phyloP scores from a whole-genome alignment of 2,113 vertebrate species.

The Xerus inauris region DNA sequence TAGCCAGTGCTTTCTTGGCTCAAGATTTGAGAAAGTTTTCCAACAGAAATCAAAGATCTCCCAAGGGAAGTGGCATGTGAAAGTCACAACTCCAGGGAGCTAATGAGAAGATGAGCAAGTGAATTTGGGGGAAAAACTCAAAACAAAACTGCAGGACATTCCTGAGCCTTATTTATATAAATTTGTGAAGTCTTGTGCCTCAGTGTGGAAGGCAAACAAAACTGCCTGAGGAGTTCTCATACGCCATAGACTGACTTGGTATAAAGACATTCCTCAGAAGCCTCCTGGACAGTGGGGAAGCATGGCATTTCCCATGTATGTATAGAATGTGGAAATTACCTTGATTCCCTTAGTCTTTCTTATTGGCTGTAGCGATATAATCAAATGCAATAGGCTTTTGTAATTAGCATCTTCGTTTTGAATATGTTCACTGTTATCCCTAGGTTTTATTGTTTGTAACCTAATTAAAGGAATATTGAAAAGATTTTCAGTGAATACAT shows the following conservation, averaged over 20 bases:
- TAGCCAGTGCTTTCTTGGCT: constrained; percentile 1
- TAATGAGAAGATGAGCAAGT: not conserved
- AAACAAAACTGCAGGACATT: not conserved
- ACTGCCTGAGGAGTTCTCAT: not conserved
- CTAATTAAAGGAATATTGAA: constrained; percentile 46
- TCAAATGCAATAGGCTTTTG: constrained; percentile 24
- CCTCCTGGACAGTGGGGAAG: not conserved
- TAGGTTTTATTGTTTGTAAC: constrained; percentile 37
- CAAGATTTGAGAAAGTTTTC: constrained; percentile 6
- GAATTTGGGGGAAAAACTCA: not conserved
- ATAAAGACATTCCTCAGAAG: not conserved
- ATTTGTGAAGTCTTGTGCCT: not conserved
- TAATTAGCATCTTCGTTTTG: not conserved
- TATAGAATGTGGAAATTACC: not conserved
- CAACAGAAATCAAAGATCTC: not conserved
- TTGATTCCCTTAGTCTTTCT: not conserved
- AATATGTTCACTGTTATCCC: constrained; percentile 4
- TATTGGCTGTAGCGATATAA: constrained; percentile 2
- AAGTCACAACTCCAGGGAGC: not conserved
- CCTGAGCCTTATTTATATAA: not conserved
- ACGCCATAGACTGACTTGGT: not conserved
- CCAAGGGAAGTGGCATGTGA: not conserved
- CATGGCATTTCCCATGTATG: not conserved
- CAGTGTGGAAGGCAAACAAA: not conserved
- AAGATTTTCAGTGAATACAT: constrained; percentile 10